Conservation (phyloP, 2,888 invertebrate species). For the Phengaris alcon region DNA sequence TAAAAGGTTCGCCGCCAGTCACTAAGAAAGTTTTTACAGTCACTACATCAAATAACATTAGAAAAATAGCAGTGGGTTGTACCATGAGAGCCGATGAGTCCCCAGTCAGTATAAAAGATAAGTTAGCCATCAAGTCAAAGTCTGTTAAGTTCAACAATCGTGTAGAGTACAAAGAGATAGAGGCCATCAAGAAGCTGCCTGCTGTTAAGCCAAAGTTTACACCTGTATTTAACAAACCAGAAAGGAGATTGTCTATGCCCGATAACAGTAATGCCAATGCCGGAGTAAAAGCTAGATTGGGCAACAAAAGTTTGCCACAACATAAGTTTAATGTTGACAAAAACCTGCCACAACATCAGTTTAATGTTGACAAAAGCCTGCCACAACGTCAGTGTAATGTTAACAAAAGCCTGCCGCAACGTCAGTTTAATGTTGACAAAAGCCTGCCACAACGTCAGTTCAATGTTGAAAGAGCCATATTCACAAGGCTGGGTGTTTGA, state of each 20-base stretch:
- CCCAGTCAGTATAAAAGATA: constrained; percentile 65
- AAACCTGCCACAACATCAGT: neutral
- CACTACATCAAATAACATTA: constrained; percentile 55
- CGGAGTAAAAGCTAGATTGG: constrained; percentile 61
- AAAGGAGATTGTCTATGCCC: constrained; percentile 66
- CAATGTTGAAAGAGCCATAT: constrained; percentile 63
- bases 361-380: constrained; percentile 55
- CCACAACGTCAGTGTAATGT: neutral
- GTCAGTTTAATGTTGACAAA: constrained; percentile 40
- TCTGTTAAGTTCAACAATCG: constrained; percentile 71
- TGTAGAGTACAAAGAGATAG: constrained; percentile 71
- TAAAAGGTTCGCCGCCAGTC: constrained; percentile 51
- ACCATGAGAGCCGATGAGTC: constrained; percentile 73
- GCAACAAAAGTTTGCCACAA: constrained; percentile 46
- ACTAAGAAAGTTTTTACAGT: constrained; percentile 58
- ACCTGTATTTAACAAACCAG: constrained; percentile 68
- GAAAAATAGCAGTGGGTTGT: constrained; percentile 56
- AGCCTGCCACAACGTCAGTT: constrained; percentile 32
- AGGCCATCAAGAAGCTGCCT: constrained; percentile 42
- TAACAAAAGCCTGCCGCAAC: too few species aligned
- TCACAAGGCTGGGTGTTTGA: constrained; percentile 65
- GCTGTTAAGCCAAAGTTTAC: constrained; percentile 42
- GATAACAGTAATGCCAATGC: constrained; percentile 44
- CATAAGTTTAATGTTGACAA: neutral
- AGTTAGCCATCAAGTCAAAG: constrained; percentile 61